Base-by-base conservation (phyloP, 2,888 invertebrate species). In the Palloptera scutellata region DNA sequence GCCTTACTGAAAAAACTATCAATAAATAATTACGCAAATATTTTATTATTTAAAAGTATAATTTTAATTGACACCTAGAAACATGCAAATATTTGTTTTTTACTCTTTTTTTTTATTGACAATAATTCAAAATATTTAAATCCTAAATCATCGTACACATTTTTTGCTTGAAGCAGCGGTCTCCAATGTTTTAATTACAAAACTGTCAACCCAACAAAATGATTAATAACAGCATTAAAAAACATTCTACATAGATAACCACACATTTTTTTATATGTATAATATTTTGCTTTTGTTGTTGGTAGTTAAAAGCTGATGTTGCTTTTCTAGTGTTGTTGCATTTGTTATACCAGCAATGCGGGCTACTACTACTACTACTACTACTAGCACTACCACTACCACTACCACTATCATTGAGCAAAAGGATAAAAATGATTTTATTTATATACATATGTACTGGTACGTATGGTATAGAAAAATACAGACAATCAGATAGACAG, bases 401-500 rank as follows among this genome's bases (percentile, higher is more conserved):
- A n/a, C n/a, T n/a, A n/a, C n/a, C n/a, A n/a, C n/a, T n/a, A n/a
- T n/a, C n/a, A n/a, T n/a, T n/a, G 30, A 30, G 6, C 2, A 30
- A 4, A 30, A 30, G 6, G 30, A 30, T 4, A 30, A 30, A 30
- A 30, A 30, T 30, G 2, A 30, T 4, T 30, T 30, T 30, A 4
- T 30, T 30, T 30, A 30, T 30, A 30, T 30, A 30, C 6, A 6
- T 30, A 30, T 30, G 30, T 30, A 30, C 6, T n/a, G n/a, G 48
- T 5, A 15, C 12, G 11, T 15, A 13, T 6, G 11, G 11, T 15
- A 48, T n/a, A 13, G 9, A 48, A 15, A 1, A 15, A 15, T 13
- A 20, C 67, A 53, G 63, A 58, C 61, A 13, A 53, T 48, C 75
- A 74, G 73, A 73, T 48, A 15, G n/a, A 48, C 51, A 48, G 51